These are phyloP conservation scores for Hipparchia sbordonii DNA, from an alignment of 2,888 invertebrate genomes.

Conservation along the genomic window DNA sequence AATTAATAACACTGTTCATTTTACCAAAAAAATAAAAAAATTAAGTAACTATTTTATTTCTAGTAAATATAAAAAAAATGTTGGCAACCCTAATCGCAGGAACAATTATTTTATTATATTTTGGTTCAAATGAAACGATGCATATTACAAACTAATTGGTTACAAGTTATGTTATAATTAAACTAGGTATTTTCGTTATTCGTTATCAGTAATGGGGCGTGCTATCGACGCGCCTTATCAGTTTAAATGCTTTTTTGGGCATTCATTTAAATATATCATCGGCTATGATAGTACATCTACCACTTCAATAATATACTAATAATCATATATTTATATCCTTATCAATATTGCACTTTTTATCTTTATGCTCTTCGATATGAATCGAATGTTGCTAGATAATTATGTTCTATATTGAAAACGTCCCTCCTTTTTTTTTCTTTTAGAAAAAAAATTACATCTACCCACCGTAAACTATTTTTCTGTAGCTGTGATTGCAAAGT, in stretches of 20 bases:
- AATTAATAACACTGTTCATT: no score
- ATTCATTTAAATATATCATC: slow-evolving; percentile 14
- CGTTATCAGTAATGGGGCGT: slow-evolving; percentile 21
- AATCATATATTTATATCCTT: background rate
- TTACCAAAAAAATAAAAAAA: no score
- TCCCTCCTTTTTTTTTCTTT: background rate
- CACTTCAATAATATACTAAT: background rate
- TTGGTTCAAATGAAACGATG: background rate
- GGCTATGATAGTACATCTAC: background rate
- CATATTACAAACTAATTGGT: background rate
- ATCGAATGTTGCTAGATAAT: background rate
- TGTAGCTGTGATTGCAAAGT: no score
- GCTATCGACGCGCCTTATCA: slow-evolving; percentile 26
- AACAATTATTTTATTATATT: background rate
- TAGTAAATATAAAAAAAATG: no score
- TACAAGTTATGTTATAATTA: background rate
- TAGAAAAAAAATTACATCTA: no score
- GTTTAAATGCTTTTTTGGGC: slow-evolving; percentile 28
- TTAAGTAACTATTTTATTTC: background rate
- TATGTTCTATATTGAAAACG: background rate
- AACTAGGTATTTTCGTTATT: slow-evolving; percentile 18
- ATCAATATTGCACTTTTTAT: slow-evolving; percentile 18
- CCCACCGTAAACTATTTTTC: no score
- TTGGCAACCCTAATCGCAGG: no score
- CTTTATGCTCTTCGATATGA: background rate